Base-by-base conservation (phyloP, 2,113 vertebrate genomes). In the Antennarius striatus region DNA sequence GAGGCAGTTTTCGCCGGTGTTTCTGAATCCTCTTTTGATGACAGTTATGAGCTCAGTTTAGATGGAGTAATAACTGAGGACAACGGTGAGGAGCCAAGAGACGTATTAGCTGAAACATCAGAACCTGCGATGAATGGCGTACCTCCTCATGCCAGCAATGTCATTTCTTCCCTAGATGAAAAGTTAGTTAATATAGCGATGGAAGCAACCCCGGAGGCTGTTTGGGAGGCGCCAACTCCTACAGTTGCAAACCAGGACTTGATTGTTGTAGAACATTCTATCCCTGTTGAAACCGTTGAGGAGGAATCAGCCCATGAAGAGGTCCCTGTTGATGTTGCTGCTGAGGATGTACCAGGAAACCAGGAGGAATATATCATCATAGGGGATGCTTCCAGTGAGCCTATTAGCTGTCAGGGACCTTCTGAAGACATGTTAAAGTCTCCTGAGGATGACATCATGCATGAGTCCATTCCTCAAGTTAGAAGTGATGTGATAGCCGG, bases 41-140 rank as follows among this genome's bases (percentile, higher is more conserved):
- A 15, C 4, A 7, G 15, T 49, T 13, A 16, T 7, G 53, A 62
- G 6, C 48, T 52, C 17, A 22, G 10, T 46, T 50, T n/a, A 22
- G 56, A 63, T 42, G 51, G 71, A 73, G 68, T 49, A 36, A 60
- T 46, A 53, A 53, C 56, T 12, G 60, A 43, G 48, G 52, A 62
- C 63, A 28, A 16, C 6, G 5, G 43, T 29, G 64, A 60, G 40
- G 59, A 36, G 71, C 36, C 46, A 30, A 50, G 30, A 70, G 68
- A 55, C 15, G 16, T 30, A 32, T 66, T 56, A 36, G 42, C 52
- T 53, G 48, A 69, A 65, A 56, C 30, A 11, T 0, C 45, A 32
- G 50, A 67, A 46, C 60, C 53, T 10, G 49, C 50, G 45, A 22
- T 32, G 7, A 54, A 68, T 14, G 29, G 47, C 32, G 16, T 63